Percentiles rank a stretch among this genome's conserved stretches.
These are phyloP conservation scores for Tympanuchus pallidicinctus DNA, from an alignment of 2,113 vertebrate species.

Conservation along the genomic window DNA sequence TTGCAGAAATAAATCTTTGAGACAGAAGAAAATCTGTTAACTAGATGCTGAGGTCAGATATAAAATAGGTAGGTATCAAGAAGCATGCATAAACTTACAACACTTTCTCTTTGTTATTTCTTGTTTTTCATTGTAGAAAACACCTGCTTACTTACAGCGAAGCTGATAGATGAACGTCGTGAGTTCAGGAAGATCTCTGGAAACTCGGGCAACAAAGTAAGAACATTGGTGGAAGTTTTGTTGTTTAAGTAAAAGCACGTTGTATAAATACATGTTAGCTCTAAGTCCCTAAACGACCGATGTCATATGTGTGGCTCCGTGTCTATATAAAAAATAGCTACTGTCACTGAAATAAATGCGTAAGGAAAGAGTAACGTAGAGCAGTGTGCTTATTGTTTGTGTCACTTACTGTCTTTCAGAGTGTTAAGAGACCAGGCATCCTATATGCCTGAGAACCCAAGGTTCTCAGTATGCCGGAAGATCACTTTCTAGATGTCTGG, in stretches of 20 bases:
- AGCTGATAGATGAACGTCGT: not conserved
- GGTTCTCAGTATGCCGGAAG: not conserved
- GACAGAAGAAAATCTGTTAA: constrained; percentile 8
- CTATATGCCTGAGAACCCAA: not conserved
- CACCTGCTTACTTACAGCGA: not conserved
- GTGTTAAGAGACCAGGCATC: not conserved
- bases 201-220: not conserved
- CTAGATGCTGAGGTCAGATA: not conserved
- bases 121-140: constrained; percentile 6
- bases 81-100: not conserved
- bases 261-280: not conserved
- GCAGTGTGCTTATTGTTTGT: not conserved
- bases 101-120: not conserved
- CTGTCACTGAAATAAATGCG: not conserved
- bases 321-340: not conserved
- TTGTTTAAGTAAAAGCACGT: not conserved
- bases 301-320: not conserved
- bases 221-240: not conserved
- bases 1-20: constrained; percentile 40
- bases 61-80: not conserved
- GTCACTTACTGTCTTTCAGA: not conserved
- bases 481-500: not conserved
- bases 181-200: constrained; percentile 6
- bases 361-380: not conserved
- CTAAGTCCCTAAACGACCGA: not conserved